Conservation (phyloP, 1,140 invertebrate species). For the Callitettix versicolor region DNA sequence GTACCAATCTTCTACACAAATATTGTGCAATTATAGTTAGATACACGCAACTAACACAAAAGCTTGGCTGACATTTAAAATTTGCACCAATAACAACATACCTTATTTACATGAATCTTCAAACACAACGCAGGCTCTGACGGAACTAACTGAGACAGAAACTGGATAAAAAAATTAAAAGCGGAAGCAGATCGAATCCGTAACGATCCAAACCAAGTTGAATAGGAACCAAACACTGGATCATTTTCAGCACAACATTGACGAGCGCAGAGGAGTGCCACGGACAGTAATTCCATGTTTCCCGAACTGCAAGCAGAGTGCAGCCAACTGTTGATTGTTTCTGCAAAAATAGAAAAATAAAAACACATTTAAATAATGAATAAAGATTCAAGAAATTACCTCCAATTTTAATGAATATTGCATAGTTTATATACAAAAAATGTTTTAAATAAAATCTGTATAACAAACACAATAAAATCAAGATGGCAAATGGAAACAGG, state of each 20-base stretch:
- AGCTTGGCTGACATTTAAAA: too few relatives aligned
- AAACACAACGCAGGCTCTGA: slow-evolving; percentile 18
- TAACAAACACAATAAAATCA: too few relatives aligned
- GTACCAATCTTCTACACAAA: too few relatives aligned
- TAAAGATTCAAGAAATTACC: too few relatives aligned
- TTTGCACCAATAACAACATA: slow-evolving; percentile 5
- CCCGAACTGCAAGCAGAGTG: slow-evolving; percentile 1
- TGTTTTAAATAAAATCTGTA: too few relatives aligned
- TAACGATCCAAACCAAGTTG: slow-evolving; percentile 16
- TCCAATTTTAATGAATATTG: too few relatives aligned
- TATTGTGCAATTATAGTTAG: too few relatives aligned
- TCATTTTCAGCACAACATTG: slow-evolving; percentile 14
- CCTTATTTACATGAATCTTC: slow-evolving; percentile 23
- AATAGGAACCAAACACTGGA: slow-evolving; percentile 13
- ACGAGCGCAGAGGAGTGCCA: slow-evolving; percentile 6
- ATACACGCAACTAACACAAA: too few relatives aligned
- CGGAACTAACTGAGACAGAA: slow-evolving; percentile 18
- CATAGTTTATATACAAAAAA: too few relatives aligned
- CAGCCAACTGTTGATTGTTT: slow-evolving; percentile 4
- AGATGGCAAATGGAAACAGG: too few relatives aligned
- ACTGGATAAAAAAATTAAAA: slow-evolving; percentile 18
- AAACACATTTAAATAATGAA: too few relatives aligned
- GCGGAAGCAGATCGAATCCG: slow-evolving; percentile 1
- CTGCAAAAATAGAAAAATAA: too few relatives aligned
- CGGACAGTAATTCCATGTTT: background rate